Evolutionary conservation across 2,888 invertebrate species (phyloP).

Genomic region (Melieria picta): DNA sequence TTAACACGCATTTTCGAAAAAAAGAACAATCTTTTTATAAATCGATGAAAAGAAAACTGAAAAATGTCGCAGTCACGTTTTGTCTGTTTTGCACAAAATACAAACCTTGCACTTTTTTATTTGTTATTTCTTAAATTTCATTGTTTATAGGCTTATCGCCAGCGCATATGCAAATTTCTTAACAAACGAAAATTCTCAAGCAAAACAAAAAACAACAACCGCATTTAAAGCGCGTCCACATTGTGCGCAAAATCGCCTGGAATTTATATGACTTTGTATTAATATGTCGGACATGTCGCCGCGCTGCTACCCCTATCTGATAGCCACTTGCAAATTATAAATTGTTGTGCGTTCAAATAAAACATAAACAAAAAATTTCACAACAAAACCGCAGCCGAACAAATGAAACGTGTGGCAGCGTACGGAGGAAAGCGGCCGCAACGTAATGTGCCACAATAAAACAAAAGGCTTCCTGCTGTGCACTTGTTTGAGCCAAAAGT

Average conservation of each 20-base stretch:
- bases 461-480: constrained; percentile 54
- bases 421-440: constrained; percentile 23
- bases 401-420: constrained; percentile 6
- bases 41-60: no score
- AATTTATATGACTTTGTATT: constrained; percentile 51
- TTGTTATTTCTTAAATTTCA: neutral
- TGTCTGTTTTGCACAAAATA: constrained; percentile 7
- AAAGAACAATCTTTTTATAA: neutral
- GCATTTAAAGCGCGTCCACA: constrained; percentile 4
- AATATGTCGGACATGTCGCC: constrained; percentile 45
- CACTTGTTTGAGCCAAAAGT: constrained; percentile 58
- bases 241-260: constrained; percentile 28
- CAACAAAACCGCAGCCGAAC: no score
- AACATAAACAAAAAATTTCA: no score
- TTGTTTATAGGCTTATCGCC: constrained; percentile 6
- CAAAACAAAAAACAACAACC: neutral
- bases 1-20: neutral
- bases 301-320: constrained; percentile 32
- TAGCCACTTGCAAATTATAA: constrained; percentile 12
- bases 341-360: neutral
- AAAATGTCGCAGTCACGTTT: constrained; percentile 20
- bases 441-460: constrained; percentile 29
- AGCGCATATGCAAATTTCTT: neutral
- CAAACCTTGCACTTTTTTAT: neutral
- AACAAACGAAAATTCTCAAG: neutral